phyloP scores from a whole-genome alignment of 2,113 vertebrate genomes.

The Sturnira hondurensis region DNA sequence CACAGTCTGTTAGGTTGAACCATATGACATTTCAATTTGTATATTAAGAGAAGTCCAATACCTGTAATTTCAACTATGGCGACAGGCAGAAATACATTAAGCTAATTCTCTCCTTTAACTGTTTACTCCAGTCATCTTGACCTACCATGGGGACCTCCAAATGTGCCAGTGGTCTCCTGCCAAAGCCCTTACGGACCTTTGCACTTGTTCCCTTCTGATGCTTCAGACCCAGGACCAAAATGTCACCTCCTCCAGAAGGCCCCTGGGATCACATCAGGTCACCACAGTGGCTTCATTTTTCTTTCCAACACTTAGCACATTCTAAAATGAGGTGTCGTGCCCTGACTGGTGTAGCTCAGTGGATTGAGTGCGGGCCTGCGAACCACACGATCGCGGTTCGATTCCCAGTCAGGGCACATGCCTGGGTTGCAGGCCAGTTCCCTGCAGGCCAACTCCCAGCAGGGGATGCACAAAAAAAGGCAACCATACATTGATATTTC shows the following conservation, averaged over 20 bases:
- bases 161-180: not conserved
- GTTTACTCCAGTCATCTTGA: not conserved
- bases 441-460: too few relatives aligned
- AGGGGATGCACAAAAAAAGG: too few relatives aligned
- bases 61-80: not conserved
- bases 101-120: not conserved
- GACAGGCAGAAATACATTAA: not conserved
- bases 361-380: too few relatives aligned
- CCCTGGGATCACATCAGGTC: not conserved
- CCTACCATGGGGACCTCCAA: not conserved
- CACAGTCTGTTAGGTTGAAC: not conserved
- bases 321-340: not conserved
- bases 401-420: too few relatives aligned
- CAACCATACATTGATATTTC: too few relatives aligned
- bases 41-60: not conserved
- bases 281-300: not conserved
- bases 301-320: not conserved
- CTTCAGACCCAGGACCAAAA: conserved; percentile 1
- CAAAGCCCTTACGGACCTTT: not conserved
- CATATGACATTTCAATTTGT: not conserved
- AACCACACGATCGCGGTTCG: too few relatives aligned
- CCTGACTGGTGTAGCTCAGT: too few relatives aligned
- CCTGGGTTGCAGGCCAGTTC: too few relatives aligned
- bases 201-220: not conserved
- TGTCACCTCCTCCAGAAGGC: not conserved